Percentiles rank a stretch among this genome's conserved stretches.
These are phyloP conservation scores for Polydrusus tereticollis DNA, from an alignment of 2,888 invertebrate genomes.

Conservation along the genomic window DNA sequence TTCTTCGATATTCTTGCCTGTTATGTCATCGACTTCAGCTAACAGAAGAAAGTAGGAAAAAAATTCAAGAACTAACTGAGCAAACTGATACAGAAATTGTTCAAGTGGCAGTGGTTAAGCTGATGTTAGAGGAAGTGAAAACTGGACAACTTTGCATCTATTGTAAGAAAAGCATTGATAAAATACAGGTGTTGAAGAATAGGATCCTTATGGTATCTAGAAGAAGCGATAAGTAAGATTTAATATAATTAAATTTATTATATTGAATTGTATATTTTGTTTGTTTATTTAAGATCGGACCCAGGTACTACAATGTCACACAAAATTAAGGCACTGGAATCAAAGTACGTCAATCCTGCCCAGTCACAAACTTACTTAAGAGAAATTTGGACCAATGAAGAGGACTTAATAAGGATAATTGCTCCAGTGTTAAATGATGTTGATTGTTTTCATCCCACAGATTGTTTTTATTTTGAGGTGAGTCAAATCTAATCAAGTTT, in stretches of 20 bases:
- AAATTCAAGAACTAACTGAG: slow-evolving; percentile 22
- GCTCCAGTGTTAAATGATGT: slow-evolving; percentile 73
- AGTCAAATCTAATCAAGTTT: no score
- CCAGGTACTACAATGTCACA: background rate
- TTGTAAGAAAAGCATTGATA: slow-evolving; percentile 70
- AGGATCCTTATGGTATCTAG: slow-evolving; percentile 69
- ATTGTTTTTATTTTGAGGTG: slow-evolving; percentile 88
- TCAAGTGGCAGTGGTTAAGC: slow-evolving; percentile 30
- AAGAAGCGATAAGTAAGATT: slow-evolving; percentile 49
- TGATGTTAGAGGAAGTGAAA: slow-evolving; percentile 59
- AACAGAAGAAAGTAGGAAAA: slow-evolving; percentile 66
- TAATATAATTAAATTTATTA: background rate
- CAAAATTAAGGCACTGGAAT: slow-evolving; percentile 52
- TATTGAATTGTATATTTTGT: background rate
- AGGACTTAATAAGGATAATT: slow-evolving; percentile 76
- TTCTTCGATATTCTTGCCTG: slow-evolving; percentile 79
- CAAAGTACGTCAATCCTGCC: slow-evolving; percentile 62
- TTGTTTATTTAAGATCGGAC: slow-evolving; percentile 7
- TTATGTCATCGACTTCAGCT: slow-evolving; percentile 79
- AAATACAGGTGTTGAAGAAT: slow-evolving; percentile 73
- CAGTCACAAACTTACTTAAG: slow-evolving; percentile 65
- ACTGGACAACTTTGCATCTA: slow-evolving; percentile 69
- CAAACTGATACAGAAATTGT: slow-evolving; percentile 27
- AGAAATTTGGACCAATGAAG: slow-evolving; percentile 79
- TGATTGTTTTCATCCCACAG: slow-evolving; percentile 74